A percentile compares a stretch with the other conserved stretches of the same genome.
Conservation (phyloP, 2,888 invertebrate species). For the Augochlorella aurata region DNA sequence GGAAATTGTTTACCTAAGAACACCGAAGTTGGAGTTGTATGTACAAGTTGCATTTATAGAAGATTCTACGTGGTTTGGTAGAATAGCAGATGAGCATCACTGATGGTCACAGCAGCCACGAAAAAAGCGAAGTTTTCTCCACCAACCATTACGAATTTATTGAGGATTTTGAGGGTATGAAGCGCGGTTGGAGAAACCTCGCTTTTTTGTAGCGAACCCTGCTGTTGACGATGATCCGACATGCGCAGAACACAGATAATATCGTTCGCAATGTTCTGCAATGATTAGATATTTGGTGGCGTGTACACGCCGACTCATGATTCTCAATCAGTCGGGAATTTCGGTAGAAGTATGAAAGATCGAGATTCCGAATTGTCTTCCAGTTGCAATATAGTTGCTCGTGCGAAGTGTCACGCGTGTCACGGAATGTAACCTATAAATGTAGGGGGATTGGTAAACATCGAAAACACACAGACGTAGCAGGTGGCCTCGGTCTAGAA, state of each 20-base stretch:
- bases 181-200: too few relatives aligned
- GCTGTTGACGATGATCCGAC: constrained; percentile 2
- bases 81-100: too few relatives aligned
- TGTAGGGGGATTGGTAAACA: constrained; percentile 33
- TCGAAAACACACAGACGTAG: constrained; percentile 14
- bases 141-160: too few relatives aligned
- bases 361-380: constrained; percentile 32
- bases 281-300: constrained; percentile 22
- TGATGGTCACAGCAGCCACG: too few relatives aligned
- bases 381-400: background rate
- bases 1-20: too few relatives aligned
- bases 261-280: constrained; percentile 6
- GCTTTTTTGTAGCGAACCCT: too few relatives aligned
- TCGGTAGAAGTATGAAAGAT: constrained; percentile 29
- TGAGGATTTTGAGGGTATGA: too few relatives aligned
- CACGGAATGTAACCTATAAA: constrained; percentile 34
- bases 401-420: background rate
- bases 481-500: constrained; percentile 42
- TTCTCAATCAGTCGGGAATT: constrained; percentile 2
- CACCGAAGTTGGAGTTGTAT: too few relatives aligned
- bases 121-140: too few relatives aligned
- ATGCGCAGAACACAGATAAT: constrained; percentile 35
- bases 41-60: too few relatives aligned
- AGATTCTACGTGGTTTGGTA: too few relatives aligned
- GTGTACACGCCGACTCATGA: constrained; percentile 30